phyloP scores from a whole-genome alignment of 92 coral and sea anemone species.

The Actinostola sp. region DNA sequence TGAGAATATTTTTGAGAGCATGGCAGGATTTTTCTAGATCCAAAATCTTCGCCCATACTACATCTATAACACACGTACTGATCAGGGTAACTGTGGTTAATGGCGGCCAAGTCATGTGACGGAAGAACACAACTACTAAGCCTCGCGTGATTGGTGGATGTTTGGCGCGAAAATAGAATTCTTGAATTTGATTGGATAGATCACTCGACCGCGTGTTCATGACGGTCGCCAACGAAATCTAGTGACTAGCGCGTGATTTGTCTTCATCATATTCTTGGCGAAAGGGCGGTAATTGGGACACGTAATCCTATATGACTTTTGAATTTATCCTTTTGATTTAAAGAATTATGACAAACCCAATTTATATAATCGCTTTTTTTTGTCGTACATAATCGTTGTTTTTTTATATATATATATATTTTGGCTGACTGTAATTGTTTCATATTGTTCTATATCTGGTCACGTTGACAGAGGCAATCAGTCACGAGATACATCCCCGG shows the following conservation, averaged over 20 bases:
- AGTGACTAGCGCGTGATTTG: constrained; percentile 88
- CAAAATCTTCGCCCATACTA: constrained; percentile 37
- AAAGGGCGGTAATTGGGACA: constrained; percentile 14
- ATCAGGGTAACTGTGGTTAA: background rate
- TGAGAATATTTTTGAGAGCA: constrained; percentile 93
- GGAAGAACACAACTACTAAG: constrained; percentile 44
- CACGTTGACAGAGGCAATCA: no score
- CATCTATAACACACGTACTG: constrained; percentile 49
- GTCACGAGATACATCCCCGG: no score
- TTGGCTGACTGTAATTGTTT: no score
- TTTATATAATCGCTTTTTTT: background rate
- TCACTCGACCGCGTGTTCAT: constrained; percentile 10
- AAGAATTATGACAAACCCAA: background rate
- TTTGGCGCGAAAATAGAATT: constrained; percentile 72
- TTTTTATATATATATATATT: no score
- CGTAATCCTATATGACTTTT: background rate
- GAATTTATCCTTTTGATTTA: background rate
- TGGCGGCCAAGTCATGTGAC: constrained; percentile 75
- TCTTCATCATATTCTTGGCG: background rate
- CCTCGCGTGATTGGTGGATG: constrained; percentile 68
- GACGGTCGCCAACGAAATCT: constrained; percentile 28
- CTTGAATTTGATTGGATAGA: constrained; percentile 72
- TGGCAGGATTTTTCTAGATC: constrained; percentile 19
- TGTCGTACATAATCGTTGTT: no score
- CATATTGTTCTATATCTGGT: no score